Percentiles rank a stretch among this genome's conserved stretches.
Conservation (phyloP, 2,113 vertebrate genomes). For the Oryzias celebensis region DNA sequence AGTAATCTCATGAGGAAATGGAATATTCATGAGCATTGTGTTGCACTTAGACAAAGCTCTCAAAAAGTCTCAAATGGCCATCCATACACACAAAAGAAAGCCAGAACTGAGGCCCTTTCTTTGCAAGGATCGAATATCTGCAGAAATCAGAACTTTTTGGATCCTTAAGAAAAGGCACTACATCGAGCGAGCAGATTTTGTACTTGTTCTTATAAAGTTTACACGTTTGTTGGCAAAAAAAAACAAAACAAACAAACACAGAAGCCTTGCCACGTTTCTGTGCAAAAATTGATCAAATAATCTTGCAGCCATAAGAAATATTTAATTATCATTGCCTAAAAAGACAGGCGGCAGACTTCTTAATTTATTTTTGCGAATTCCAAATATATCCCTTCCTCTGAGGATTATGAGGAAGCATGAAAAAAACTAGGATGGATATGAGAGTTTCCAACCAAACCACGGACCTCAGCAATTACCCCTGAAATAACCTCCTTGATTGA, state of each 20-base stretch:
- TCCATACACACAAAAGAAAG: constrained; percentile 19
- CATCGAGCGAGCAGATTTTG: background rate
- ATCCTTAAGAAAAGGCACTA: background rate
- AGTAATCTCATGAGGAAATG: constrained; percentile 69
- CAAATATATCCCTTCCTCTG: constrained; percentile 4
- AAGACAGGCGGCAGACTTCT: constrained; percentile 7
- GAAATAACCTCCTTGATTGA: constrained; percentile 78
- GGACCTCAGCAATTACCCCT: constrained; percentile 74
- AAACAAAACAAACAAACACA: constrained; percentile 15
- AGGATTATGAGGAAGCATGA: background rate
- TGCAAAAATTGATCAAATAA: constrained; percentile 9
- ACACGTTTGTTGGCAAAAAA: constrained; percentile 1
- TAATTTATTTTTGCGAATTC: constrained; percentile 16
- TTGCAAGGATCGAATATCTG: too few species aligned
- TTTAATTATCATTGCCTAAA: constrained; percentile 11
- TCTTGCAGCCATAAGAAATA: constrained; percentile 15
- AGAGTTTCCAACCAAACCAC: constrained; percentile 34
- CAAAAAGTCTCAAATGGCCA: constrained; percentile 38
- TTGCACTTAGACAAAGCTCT: constrained; percentile 72
- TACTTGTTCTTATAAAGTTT: constrained; percentile 8
- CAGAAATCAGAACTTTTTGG: too few species aligned
- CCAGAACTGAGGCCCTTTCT: constrained; percentile 5
- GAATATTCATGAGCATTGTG: constrained; percentile 74
- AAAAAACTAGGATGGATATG: constrained; percentile 7
- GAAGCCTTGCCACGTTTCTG: background rate